Evolutionary conservation across 2,888 invertebrate genomes (phyloP).

Genomic region (Cheilosia soror): DNA sequence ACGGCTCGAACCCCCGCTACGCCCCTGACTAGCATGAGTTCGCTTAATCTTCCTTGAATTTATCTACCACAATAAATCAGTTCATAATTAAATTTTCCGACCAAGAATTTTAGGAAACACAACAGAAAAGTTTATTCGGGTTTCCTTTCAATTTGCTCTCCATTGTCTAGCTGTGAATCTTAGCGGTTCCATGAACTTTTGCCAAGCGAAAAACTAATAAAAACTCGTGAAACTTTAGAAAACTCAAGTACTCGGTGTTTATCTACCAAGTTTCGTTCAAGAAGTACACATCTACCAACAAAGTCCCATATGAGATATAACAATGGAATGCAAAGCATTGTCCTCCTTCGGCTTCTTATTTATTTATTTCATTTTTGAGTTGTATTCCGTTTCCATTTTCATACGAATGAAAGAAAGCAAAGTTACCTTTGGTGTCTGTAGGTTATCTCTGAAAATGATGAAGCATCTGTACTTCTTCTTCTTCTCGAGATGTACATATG

Average conservation of each 20-base stretch:
- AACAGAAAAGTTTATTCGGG: too few relatives aligned
- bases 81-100: too few relatives aligned
- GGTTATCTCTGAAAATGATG: slow-evolving; percentile 66
- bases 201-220: neutral
- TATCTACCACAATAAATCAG: too few relatives aligned
- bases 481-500: slow-evolving; percentile 19
- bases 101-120: too few relatives aligned
- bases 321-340: slow-evolving; percentile 66
- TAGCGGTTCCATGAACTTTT: slow-evolving; percentile 2
- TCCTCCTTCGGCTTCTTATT: slow-evolving; percentile 54
- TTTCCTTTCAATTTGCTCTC: neutral
- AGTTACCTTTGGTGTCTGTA: slow-evolving; percentile 54
- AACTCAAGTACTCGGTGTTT: neutral
- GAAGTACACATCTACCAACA: slow-evolving; percentile 49
- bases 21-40: too few relatives aligned
- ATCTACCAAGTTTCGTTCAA: slow-evolving; percentile 10
- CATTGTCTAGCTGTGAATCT: slow-evolving; percentile 4
- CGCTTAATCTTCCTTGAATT: too few relatives aligned
- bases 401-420: slow-evolving; percentile 41
- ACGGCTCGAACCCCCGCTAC: too few relatives aligned
- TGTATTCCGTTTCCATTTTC: slow-evolving; percentile 43
- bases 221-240: neutral
- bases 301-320: slow-evolving; percentile 48
- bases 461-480: slow-evolving; percentile 40
- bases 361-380: slow-evolving; percentile 51